Base-by-base conservation (phyloP, 1,140 invertebrate species). In the Drosophila paulistorum region DNA sequence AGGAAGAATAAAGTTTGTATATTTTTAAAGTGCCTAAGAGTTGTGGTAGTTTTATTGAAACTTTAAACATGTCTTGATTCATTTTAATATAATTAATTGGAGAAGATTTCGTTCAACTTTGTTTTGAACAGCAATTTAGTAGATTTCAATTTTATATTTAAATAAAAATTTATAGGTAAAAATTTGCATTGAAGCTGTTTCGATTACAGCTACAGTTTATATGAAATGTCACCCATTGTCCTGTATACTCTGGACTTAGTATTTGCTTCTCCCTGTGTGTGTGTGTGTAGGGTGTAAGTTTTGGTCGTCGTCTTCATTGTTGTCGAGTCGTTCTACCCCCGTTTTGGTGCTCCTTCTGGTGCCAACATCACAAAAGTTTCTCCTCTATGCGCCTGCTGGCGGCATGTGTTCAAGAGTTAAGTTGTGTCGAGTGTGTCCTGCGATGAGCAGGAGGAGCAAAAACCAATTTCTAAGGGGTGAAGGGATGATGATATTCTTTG, bases 401-500 rank as follows among this genome's bases (percentile, higher is more conserved):
- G 84, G 83, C 83, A 86, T 89, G 84, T 86, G 83, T 87, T 86
- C 79, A 79, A 87, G 80, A 86, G 79, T 89, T 89, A 86, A 86
- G 83, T 86, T 86, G 75, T 82, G 77, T 79, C 79, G 67, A 82
- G 71, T 83, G 79, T 83, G 79, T 66, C 76, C 68, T 60, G 41
- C 42, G 37, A 39, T 39, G 37, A n/a, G 11, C 37, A 39, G 37
- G 37, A 39, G 14, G 61, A 37, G 17, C 6, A 23, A 42, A 17
- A 7, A 51, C 45, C 45, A 7, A 17, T 9, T 17, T 9, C 17
- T 17, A 9, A 10, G 37, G 48, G 41, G 11, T 2, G 10, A 30
- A n/a, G 48, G 54, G 75, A 58, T 57, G 10, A 74, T 51, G 63
- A 68, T 66, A 64, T 61, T 63, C 75, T 72, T 77, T 81, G 63